Conservation (phyloP, 2,797 vertebrate genomes). For the Trachurus trachurus region DNA sequence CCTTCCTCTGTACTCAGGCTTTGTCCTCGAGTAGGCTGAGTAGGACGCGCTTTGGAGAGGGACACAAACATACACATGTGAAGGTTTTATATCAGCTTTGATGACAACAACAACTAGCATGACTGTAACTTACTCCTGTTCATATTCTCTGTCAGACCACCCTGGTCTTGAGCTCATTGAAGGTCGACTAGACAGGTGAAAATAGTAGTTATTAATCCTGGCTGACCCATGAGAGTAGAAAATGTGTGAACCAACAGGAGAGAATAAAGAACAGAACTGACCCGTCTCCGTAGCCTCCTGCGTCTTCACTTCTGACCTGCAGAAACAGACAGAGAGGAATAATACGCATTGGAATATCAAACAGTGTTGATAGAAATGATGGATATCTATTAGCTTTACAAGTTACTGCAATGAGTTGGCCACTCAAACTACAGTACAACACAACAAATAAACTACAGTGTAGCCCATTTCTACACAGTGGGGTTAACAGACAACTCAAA, state of each 20-base stretch:
- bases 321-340: constrained; percentile 19
- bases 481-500: background rate
- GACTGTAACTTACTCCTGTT: constrained; percentile 61
- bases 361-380: background rate
- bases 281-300: constrained; percentile 60
- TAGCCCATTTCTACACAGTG: too few relatives aligned
- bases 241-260: background rate
- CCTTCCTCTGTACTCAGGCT: constrained; percentile 44
- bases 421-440: background rate
- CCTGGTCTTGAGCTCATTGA: constrained; percentile 67
- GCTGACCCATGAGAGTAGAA: background rate
- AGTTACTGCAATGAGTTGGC: background rate
- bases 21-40: constrained; percentile 45
- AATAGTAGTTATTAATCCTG: background rate
- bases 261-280: constrained; percentile 37
- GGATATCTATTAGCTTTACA: background rate
- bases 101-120: background rate
- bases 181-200: constrained; percentile 38
- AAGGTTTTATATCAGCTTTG: background rate
- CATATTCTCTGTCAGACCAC: constrained; percentile 57
- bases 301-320: constrained; percentile 61
- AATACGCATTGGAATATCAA: background rate
- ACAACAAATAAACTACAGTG: too few relatives aligned
- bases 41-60: constrained; percentile 55
- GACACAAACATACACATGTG: background rate